Conservation (phyloP, 2,797 vertebrate species). For the Onychomys torridus region DNA sequence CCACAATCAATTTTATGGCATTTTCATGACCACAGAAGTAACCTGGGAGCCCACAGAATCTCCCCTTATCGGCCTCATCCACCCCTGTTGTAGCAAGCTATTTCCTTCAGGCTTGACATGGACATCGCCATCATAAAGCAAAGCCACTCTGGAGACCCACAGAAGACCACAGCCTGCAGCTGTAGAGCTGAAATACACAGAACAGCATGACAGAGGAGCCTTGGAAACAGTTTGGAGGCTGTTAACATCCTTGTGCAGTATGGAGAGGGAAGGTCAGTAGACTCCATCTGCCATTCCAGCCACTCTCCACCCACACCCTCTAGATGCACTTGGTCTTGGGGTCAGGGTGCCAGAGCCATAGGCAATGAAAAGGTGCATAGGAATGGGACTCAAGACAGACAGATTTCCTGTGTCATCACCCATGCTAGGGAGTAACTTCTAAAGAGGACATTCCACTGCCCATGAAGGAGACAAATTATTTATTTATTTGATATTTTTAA, state of each 20-base stretch:
- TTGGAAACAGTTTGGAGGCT: accelerated
- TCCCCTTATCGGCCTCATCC: accelerated
- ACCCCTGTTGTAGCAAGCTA: not conserved
- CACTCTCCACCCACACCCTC: not conserved
- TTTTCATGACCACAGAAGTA: not conserved
- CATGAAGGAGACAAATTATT: not conserved
- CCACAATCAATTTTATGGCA: not conserved
- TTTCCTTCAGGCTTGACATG: not conserved
- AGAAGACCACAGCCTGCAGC: not conserved
- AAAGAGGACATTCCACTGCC: not conserved
- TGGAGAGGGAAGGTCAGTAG: too few relatives aligned
- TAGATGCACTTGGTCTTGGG: not conserved
- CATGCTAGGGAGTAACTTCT: not conserved
- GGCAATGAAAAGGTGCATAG: too few relatives aligned
- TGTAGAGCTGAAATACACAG: not conserved
- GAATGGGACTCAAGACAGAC: not conserved
- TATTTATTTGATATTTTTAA: not conserved
- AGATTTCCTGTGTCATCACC: not conserved
- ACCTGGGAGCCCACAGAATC: not conserved
- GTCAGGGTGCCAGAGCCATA: not conserved
- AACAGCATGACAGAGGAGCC: accelerated
- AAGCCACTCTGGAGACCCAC: not conserved
- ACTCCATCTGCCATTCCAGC: not conserved
- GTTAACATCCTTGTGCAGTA: not conserved
- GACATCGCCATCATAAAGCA: too few relatives aligned